Percentiles rank a stretch among this genome's conserved stretches.
These are phyloP conservation scores for Chaenodraco wilsoni DNA, from an alignment of 2,797 vertebrate species.

Conservation along the genomic window DNA sequence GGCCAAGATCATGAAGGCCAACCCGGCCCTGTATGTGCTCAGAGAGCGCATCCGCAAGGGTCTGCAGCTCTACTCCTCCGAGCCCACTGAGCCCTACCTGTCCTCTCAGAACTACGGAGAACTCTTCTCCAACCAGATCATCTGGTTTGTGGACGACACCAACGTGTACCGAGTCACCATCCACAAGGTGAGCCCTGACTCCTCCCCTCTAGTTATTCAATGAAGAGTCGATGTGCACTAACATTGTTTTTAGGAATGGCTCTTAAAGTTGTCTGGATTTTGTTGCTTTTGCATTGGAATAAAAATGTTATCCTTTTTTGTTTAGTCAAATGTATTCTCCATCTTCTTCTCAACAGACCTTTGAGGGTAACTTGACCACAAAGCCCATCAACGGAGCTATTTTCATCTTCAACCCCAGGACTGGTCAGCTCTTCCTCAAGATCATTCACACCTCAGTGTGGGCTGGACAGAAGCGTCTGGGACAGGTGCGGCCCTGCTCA, in stretches of 20 bases:
- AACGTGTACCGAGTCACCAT: slow-evolving; percentile 99
- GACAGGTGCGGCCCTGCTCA: slow-evolving; percentile 85
- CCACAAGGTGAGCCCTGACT: slow-evolving; percentile 89
- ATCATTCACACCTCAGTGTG: slow-evolving; percentile 99
- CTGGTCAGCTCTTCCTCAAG: slow-evolving; percentile 98
- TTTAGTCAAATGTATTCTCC: slow-evolving; percentile 2
- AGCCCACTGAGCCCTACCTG: slow-evolving; percentile 98
- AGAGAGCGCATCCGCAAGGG: slow-evolving; percentile 98
- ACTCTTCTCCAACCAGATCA: slow-evolving; percentile 99
- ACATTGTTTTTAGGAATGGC: background rate
- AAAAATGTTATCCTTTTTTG: background rate
- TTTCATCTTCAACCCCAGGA: slow-evolving; percentile 99
- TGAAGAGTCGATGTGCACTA: background rate
- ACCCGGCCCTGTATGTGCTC: slow-evolving; percentile 96
- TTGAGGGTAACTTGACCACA: slow-evolving; percentile 99
- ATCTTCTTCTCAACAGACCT: slow-evolving; percentile 85
- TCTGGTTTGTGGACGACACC: slow-evolving; percentile 99
- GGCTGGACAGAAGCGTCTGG: slow-evolving; percentile 99
- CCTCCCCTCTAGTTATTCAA: background rate
- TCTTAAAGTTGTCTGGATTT: background rate
- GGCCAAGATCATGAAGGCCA: slow-evolving; percentile 99
- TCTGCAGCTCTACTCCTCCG: slow-evolving; percentile 97
- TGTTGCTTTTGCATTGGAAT: background rate
- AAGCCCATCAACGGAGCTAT: slow-evolving; percentile 99
- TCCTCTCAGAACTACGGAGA: slow-evolving; percentile 99